Evolutionary conservation across 2,113 vertebrate species (phyloP).

Genomic region (Esox niger): DNA sequence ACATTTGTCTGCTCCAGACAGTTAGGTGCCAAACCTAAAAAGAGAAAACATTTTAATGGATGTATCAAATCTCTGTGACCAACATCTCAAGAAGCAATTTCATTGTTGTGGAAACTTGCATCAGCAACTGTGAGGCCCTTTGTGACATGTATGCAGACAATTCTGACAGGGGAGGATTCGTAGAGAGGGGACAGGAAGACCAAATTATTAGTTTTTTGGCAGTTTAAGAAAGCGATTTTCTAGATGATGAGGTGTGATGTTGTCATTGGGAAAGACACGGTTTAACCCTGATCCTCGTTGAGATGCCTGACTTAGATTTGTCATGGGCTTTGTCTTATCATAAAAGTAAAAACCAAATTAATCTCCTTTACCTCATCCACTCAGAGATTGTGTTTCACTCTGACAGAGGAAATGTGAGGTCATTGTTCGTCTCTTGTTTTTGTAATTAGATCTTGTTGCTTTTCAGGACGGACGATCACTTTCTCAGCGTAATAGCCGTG

Average conservation of each 20-base stretch:
- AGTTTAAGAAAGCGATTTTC: constrained; percentile 15
- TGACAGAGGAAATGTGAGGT: constrained; percentile 13
- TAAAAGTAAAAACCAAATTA: constrained; percentile 22
- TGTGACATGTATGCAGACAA: too few relatives aligned
- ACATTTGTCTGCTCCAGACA: too few relatives aligned
- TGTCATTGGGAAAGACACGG: constrained; percentile 13
- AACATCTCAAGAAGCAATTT: too few relatives aligned
- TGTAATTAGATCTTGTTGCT: neutral
- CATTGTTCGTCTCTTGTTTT: constrained; percentile 12
- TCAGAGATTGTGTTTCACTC: constrained; percentile 16
- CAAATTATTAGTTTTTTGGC: constrained; percentile 6
- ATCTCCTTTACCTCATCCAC: neutral
- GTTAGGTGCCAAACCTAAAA: too few relatives aligned
- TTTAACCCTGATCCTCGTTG: neutral
- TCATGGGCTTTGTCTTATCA: constrained; percentile 22
- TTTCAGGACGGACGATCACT: neutral
- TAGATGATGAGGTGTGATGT: constrained; percentile 6
- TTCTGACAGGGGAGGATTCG: too few relatives aligned
- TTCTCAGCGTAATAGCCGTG: constrained; percentile 1
- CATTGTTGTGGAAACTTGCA: too few relatives aligned
- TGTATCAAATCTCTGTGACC: too few relatives aligned
- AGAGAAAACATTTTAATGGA: too few relatives aligned
- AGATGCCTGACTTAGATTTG: neutral
- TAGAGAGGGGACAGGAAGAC: too few relatives aligned
- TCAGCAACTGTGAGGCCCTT: too few relatives aligned